Evolutionary conservation across 2,888 invertebrate genomes (phyloP).

Genomic region (Caenorhabditis japonica): DNA sequence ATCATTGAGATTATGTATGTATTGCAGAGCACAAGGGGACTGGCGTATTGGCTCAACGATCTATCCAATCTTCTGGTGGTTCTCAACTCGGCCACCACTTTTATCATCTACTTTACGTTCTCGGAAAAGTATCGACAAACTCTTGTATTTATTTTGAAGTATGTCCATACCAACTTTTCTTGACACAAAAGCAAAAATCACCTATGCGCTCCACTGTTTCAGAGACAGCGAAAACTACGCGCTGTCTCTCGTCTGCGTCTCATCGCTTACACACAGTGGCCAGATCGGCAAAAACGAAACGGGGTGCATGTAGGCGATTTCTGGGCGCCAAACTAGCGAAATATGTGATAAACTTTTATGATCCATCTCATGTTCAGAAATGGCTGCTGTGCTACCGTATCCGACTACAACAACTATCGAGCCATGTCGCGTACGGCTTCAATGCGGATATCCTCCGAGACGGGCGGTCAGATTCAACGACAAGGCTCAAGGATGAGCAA

Average conservation of each 20-base stretch:
- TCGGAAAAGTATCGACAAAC: conserved; percentile 73
- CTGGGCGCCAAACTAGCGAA: too few relatives aligned
- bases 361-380: too few relatives aligned
- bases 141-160: conserved; percentile 65
- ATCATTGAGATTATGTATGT: too few relatives aligned
- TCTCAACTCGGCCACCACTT: conserved; percentile 74
- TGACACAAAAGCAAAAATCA: conserved; percentile 19
- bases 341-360: too few relatives aligned
- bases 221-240: not conserved
- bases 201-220: too few relatives aligned
- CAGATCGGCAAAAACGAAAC: too few relatives aligned
- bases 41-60: conserved; percentile 74
- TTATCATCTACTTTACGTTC: conserved; percentile 73
- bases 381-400: conserved; percentile 63
- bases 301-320: too few relatives aligned
- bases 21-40: conserved; percentile 60
- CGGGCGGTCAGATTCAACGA: conserved; percentile 46
- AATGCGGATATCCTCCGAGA: conserved; percentile 62
- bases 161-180: too few relatives aligned
- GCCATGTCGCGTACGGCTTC: conserved; percentile 67
- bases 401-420: conserved; percentile 62
- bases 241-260: not conserved
- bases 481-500: conserved; percentile 58
- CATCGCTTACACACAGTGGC: too few relatives aligned
- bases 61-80: conserved; percentile 72